A percentile compares a stretch with the other conserved stretches of the same genome.
Conservation (phyloP, 2,888 invertebrate genomes). For the Morpho achilles region DNA sequence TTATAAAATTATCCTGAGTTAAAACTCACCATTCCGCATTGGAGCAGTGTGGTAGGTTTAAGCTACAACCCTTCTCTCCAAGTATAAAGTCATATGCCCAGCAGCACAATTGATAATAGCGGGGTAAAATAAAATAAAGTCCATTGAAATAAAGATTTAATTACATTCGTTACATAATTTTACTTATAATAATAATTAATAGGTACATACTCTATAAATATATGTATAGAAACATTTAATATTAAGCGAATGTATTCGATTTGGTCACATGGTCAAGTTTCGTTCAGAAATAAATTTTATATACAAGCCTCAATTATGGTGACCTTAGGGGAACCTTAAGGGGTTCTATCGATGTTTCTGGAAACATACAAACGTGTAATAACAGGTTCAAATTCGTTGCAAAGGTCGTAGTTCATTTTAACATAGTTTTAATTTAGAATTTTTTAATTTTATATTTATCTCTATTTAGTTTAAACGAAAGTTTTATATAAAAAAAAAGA, state of each 20-base stretch:
- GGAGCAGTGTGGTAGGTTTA: too few species aligned
- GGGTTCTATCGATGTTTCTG: conserved; percentile 3
- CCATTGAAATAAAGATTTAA: conserved; percentile 76
- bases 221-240: conserved; percentile 75
- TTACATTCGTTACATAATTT: conserved; percentile 78
- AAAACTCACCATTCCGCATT: too few species aligned
- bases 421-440: not conserved
- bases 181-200: conserved; percentile 75
- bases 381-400: not conserved
- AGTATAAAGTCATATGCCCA: too few species aligned
- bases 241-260: conserved; percentile 78
- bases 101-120: not conserved
- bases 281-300: conserved; percentile 23
- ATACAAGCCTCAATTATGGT: conserved; percentile 10
- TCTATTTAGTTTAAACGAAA: not conserved
- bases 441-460: not conserved
- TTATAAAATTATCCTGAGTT: too few species aligned
- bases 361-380: conserved; percentile 5
- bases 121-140: conserved; percentile 45
- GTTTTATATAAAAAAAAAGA: too few species aligned
- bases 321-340: conserved; percentile 4
- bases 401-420: not conserved
- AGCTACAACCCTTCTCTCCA: too few species aligned
- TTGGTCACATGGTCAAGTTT: conserved; percentile 65
- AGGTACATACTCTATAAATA: conserved; percentile 77